phyloP scores from a whole-genome alignment of 2,113 vertebrate species.

The Phylloscopus whistleri region DNA sequence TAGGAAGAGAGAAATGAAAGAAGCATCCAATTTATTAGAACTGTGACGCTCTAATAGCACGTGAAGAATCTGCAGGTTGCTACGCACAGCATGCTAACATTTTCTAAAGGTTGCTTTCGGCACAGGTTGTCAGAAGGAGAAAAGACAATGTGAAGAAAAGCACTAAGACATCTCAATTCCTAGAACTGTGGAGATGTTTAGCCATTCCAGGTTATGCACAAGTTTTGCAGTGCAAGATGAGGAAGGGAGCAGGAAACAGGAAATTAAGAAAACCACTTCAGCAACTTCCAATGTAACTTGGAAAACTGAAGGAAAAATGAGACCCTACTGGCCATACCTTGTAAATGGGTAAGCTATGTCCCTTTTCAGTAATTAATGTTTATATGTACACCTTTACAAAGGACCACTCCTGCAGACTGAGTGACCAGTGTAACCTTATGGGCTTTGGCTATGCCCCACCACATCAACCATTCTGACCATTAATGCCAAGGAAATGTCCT shows the following conservation, averaged over 20 bases:
- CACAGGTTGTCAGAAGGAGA: background rate
- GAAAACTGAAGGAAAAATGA: background rate
- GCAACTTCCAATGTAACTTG: background rate
- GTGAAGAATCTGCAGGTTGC: background rate
- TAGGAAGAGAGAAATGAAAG: background rate
- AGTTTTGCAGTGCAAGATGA: background rate
- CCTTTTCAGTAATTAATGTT: background rate
- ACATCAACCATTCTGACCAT: background rate
- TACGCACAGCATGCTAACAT: background rate
- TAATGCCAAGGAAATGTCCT: background rate
- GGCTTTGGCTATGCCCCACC: background rate
- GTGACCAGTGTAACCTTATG: background rate
- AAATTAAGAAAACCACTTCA: background rate
- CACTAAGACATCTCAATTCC: background rate
- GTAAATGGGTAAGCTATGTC: background rate
- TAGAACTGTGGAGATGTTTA: background rate
- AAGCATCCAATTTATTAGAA: background rate
- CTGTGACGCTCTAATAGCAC: background rate
- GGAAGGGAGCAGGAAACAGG: background rate
- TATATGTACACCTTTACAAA: background rate
- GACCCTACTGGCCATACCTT: background rate
- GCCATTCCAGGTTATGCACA: background rate
- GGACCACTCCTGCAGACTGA: background rate
- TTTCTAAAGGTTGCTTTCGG: constrained; percentile 15
- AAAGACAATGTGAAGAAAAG: background rate